A percentile compares a stretch with the other conserved stretches of the same genome.
Evolutionary conservation across 92 coral and sea anemone genomes (phyloP).

Genomic region (Pocillopora grandis): DNA sequence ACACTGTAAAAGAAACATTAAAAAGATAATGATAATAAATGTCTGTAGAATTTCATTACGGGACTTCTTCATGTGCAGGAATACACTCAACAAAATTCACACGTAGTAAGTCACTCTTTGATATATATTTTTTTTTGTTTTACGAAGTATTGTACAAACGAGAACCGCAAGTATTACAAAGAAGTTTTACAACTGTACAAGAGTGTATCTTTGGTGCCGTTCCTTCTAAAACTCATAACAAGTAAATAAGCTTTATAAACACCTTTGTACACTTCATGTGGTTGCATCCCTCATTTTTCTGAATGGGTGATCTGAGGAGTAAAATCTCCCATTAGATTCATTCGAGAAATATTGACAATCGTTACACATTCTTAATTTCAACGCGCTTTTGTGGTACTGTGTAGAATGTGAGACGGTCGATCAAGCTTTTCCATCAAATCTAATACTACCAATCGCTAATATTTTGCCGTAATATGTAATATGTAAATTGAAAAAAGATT

Average conservation of each 20-base stretch:
- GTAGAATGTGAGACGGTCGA: too few species aligned
- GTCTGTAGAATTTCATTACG: neutral
- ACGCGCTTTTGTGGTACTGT: neutral
- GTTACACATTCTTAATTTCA: neutral
- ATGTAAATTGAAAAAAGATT: neutral
- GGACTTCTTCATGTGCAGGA: neutral
- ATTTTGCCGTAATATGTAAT: too few species aligned
- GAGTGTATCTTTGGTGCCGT: too few species aligned
- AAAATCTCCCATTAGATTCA: neutral
- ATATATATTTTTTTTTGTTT: too few species aligned
- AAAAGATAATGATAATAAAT: neutral
- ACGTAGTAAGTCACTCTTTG: too few species aligned
- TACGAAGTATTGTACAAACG: too few species aligned
- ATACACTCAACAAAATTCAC: too few species aligned
- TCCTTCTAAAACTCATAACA: neutral
- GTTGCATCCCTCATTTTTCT: slow-evolving; percentile 97
- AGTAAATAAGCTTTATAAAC: neutral
- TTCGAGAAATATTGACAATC: neutral
- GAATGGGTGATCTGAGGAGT: slow-evolving; percentile 82
- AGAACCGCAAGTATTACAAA: too few species aligned
- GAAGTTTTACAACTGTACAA: too few species aligned
- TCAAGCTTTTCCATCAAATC: too few species aligned
- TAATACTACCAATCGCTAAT: too few species aligned
- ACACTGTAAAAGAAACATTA: slow-evolving; percentile 54
- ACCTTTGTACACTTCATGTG: slow-evolving; percentile 98